Evolutionary conservation across 2,888 invertebrate species (phyloP), one percentile per base, ranked within the genome.

Genomic region (Myopa tessellatipennis): DNA sequence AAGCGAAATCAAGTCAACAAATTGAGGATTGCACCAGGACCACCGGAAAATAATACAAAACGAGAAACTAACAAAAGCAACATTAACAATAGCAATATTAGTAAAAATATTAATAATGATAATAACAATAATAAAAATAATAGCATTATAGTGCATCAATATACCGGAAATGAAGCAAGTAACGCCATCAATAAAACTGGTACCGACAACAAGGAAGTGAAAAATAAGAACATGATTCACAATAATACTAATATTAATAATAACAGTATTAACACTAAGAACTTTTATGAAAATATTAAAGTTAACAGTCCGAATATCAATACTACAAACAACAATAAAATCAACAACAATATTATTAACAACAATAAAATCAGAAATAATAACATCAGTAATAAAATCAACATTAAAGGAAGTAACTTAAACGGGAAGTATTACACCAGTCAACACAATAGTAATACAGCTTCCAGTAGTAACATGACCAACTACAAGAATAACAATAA

Each of bases 381-480:
- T 26, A 61, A 61, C 26, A 61, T n/a, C n/a, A n/a, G n/a, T n/a
- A 26, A 26, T 26, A 26, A 26, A 26, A 26, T 26, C 2, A 26
- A 26, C 26, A 26, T 26, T 26, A 26, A 26, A 2, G 26, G 26
- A 7, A 63, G 26, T 12, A 34, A 34, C 63, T 8, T 26, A 34
- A 34, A 63, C 26, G 2, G 26, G 16, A 26, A 34, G 18, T 34
- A 34, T 8, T 63, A 50, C 50, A 50, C 50, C 10, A 50, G 1
- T 50, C 50, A 50, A 50, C 89, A 91, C 8, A 82, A 85, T 34
- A 63, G 8, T 26, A 36, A 67, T 16, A n/a, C 58, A 58, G 50
- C 14, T 50, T 10, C 3, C 14, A 50, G 50, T 50, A 10, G 14
- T 14, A 1, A 14, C 8, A 14, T 10, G 14, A 8, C 14, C 14